phyloP scores from a whole-genome alignment of 2,113 vertebrate genomes.

The Capricornis sumatraensis region DNA sequence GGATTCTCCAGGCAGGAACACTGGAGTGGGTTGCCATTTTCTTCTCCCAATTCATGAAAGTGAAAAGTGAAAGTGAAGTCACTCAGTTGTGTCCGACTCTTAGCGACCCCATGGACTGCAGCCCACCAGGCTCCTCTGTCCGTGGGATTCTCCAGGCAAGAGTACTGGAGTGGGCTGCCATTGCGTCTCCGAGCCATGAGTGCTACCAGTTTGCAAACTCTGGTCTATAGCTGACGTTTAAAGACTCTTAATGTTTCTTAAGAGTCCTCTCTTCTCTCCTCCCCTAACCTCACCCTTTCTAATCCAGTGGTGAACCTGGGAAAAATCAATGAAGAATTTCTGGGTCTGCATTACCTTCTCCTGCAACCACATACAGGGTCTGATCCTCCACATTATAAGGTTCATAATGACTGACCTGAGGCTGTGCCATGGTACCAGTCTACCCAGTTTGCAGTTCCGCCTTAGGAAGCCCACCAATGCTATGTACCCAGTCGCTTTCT shows the following conservation, averaged over 20 bases:
- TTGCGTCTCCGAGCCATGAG: neutral
- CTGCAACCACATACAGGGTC: accelerated
- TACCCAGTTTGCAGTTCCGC: neutral
- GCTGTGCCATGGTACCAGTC: neutral
- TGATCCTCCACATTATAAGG: neutral
- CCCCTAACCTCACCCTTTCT: neutral
- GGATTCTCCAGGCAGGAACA: no score
- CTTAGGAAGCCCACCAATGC: neutral
- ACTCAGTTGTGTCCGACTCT: no score
- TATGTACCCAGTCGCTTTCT: neutral
- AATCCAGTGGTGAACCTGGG: neutral
- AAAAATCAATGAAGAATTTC: neutral
- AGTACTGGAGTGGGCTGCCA: no score
- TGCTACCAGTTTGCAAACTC: neutral
- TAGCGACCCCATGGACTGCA: no score
- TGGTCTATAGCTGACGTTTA: neutral
- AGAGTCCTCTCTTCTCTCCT: neutral
- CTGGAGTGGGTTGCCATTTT: no score
- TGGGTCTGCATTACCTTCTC: neutral
- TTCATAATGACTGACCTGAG: neutral
- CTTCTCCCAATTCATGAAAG: no score
- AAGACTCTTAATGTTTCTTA: neutral
- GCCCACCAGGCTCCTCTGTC: no score
- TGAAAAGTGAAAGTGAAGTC: no score
- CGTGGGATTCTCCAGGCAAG: no score